phyloP scores from a whole-genome alignment of 2,888 invertebrate genomes.

The Drosophila picticornis region DNA sequence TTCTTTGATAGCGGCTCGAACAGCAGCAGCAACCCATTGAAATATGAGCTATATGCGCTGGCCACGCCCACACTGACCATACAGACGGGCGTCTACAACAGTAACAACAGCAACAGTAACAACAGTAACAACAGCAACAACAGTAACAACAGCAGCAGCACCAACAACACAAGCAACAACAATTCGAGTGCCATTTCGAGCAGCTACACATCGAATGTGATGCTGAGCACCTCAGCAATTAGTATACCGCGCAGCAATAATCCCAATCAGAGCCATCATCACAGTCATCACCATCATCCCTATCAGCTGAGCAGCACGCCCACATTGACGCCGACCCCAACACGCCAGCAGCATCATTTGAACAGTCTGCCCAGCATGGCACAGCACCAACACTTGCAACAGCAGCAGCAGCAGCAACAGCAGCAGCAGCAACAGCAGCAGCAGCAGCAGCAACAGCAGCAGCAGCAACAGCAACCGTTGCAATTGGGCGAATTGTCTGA shows the following conservation, averaged over 20 bases:
- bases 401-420: constrained; percentile 53
- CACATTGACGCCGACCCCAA: constrained; percentile 46
- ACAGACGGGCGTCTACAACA: constrained; percentile 53
- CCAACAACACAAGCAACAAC: constrained; percentile 23
- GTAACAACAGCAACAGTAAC: constrained; percentile 38
- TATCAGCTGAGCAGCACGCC: constrained; percentile 70
- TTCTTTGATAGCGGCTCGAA: constrained; percentile 85
- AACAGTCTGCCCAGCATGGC: constrained; percentile 71
- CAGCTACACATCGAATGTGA: constrained; percentile 78
- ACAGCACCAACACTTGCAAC: constrained; percentile 74
- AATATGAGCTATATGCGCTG: constrained; percentile 83
- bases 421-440: constrained; percentile 78
- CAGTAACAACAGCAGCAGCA: constrained; percentile 6
- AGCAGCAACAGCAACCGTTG: constrained; percentile 56
- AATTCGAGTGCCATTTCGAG: constrained; percentile 44
- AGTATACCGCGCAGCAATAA: constrained; percentile 84
- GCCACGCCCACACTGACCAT: constrained; percentile 72
- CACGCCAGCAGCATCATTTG: constrained; percentile 60
- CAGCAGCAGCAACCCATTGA: constrained; percentile 83
- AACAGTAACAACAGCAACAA: constrained; percentile 36
- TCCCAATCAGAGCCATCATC: constrained; percentile 82
- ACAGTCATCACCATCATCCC: constrained; percentile 76
- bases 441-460: constrained; percentile 54
- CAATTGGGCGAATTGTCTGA: constrained; percentile 84
- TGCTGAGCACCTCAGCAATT: constrained; percentile 83